Conservation (phyloP, 2,888 invertebrate genomes). For the Pristionchus arcanus region DNA sequence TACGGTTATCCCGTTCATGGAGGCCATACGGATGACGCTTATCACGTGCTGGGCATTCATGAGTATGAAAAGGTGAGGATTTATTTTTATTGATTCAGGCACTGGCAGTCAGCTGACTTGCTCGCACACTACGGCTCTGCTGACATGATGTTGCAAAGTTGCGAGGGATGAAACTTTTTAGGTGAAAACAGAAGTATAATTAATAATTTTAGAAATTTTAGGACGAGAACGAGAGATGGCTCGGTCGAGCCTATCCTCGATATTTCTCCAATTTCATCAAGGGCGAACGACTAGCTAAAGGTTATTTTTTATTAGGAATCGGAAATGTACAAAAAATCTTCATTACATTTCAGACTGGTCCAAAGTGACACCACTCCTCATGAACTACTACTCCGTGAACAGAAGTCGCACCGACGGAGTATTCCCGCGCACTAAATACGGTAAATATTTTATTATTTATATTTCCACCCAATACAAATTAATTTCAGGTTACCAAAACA, state of each 20-base stretch:
- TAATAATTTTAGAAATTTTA: too few species aligned
- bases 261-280: conserved; percentile 29
- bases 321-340: background rate
- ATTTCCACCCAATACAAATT: too few species aligned
- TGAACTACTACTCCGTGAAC: conserved; percentile 28
- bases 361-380: background rate
- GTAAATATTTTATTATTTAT: background rate
- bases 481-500: background rate
- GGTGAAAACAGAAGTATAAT: too few species aligned
- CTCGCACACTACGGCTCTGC: too few species aligned
- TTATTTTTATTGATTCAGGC: too few species aligned
- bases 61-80: background rate
- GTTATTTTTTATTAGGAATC: background rate
- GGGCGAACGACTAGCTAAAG: background rate
- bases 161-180: too few species aligned
- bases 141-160: too few species aligned
- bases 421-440: background rate
- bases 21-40: background rate
- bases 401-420: background rate
- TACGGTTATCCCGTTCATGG: conserved; percentile 45
- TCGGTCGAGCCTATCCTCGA: background rate
- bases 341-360: background rate
- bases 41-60: background rate
- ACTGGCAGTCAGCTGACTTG: too few species aligned
- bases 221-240: conserved; percentile 30